phyloP scores from a whole-genome alignment of 2,797 vertebrate species.

The Falco peregrinus region DNA sequence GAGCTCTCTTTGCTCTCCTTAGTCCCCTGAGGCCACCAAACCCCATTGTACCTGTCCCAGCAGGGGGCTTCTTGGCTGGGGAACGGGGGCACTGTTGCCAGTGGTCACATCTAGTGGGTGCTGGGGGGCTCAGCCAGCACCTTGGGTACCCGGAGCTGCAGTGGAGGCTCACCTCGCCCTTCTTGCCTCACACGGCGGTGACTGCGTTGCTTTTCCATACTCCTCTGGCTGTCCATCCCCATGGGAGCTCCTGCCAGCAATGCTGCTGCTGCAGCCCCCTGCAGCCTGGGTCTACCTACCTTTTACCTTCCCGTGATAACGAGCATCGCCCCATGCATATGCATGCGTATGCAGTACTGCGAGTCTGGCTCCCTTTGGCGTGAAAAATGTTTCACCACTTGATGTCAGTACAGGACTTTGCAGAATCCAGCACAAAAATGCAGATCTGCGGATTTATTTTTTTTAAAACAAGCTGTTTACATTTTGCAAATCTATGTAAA shows the following conservation, averaged over 20 bases:
- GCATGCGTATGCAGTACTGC: background rate
- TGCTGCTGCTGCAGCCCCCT: background rate
- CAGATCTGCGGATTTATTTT: background rate
- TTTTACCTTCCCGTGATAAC: accelerated
- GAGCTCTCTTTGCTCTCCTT: background rate
- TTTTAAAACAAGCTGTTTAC: background rate
- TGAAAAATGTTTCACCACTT: conserved; percentile 20
- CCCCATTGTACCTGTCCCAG: background rate
- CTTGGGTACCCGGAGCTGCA: accelerated
- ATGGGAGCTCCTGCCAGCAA: accelerated
- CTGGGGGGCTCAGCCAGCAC: background rate
- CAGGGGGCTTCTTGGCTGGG: background rate
- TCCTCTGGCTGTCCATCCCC: background rate
- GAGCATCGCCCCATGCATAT: accelerated
- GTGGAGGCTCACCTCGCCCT: background rate
- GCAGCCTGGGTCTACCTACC: no score
- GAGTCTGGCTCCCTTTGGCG: background rate
- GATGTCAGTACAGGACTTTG: conserved; percentile 53
- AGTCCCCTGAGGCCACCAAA: background rate
- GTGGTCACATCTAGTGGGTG: background rate
- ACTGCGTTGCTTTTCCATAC: background rate
- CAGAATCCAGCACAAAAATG: background rate
- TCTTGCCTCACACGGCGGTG: accelerated
- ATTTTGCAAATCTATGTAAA: background rate
- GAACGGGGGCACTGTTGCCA: background rate